A percentile compares a stretch with the other conserved stretches of the same genome.
Evolutionary conservation across 2,797 vertebrate genomes (phyloP).

Genomic region (Muscicapa striata): DNA sequence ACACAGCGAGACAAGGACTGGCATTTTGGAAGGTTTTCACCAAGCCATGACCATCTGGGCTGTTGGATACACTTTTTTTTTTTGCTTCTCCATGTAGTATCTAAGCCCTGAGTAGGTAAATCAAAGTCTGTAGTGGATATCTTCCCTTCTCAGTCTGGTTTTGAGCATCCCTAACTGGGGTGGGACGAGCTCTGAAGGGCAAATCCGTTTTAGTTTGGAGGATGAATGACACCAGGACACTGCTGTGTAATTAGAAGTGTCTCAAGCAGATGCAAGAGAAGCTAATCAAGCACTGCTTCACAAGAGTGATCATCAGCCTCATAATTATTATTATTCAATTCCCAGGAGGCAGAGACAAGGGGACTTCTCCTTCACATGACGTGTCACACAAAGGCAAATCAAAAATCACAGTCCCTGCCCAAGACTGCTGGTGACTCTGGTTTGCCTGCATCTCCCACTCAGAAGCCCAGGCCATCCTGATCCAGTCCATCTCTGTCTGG

Average conservation of each 20-base stretch:
- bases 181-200: background rate
- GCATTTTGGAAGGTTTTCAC: background rate
- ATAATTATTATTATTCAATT: slow-evolving; percentile 14
- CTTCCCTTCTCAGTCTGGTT: background rate
- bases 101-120: background rate
- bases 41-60: slow-evolving; percentile 18
- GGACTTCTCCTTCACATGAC: background rate
- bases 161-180: background rate
- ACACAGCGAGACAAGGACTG: background rate
- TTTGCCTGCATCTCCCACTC: background rate
- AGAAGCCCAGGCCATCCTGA: background rate
- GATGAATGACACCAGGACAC: background rate
- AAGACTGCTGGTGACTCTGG: background rate
- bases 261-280: slow-evolving; percentile 47
- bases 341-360: background rate
- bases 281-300: slow-evolving; percentile 13
- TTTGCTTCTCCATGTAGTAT: background rate
- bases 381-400: background rate
- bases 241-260: background rate
- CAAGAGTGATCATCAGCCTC: slow-evolving; percentile 31
- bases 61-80: background rate
- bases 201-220: background rate
- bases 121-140: background rate
- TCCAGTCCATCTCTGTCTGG: background rate
- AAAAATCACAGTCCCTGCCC: background rate